Evolutionary conservation across 2,888 invertebrate genomes (phyloP).

Genomic region (Homarus gammarus): DNA sequence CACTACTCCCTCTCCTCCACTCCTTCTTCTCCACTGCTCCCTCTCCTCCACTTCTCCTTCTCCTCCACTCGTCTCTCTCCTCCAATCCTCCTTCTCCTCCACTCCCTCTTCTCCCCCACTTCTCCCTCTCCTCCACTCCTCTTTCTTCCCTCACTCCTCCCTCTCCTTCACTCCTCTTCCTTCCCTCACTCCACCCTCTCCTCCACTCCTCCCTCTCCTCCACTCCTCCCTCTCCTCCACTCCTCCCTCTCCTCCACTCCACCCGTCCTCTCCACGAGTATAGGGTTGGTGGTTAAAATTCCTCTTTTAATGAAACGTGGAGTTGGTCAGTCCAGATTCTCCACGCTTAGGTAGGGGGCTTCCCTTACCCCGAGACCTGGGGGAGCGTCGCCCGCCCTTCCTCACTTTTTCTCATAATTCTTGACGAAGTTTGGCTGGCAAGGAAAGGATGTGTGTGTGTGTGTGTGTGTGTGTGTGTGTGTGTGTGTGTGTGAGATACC

Average conservation of each 20-base stretch:
- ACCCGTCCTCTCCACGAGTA: not conserved
- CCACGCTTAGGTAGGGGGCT: slow-evolving; percentile 50
- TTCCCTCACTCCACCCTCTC: not conserved
- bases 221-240: not conserved
- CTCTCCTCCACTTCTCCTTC: slow-evolving; percentile 5
- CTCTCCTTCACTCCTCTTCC: not conserved
- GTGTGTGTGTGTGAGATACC: too few species aligned
- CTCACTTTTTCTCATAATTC: not conserved
- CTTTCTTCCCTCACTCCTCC: not conserved
- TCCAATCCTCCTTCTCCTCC: not conserved
- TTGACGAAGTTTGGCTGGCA: too few species aligned
- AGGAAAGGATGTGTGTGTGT: not conserved
- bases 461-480: too few species aligned
- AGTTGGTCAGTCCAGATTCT: slow-evolving; percentile 39
- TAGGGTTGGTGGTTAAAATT: slow-evolving; percentile 61
- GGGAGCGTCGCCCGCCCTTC: not conserved
- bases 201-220: slow-evolving; percentile 3
- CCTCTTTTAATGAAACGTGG: slow-evolving; percentile 63
- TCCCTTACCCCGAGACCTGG: not conserved
- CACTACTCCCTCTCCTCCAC: not conserved
- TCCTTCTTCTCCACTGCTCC: not conserved
- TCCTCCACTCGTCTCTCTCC: slow-evolving; percentile 5
- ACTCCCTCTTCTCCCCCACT: not conserved
- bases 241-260: not conserved
- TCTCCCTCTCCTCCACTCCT: not conserved